phyloP scores from a whole-genome alignment of 2,113 vertebrate genomes.

The Probosciger aterrimus region DNA sequence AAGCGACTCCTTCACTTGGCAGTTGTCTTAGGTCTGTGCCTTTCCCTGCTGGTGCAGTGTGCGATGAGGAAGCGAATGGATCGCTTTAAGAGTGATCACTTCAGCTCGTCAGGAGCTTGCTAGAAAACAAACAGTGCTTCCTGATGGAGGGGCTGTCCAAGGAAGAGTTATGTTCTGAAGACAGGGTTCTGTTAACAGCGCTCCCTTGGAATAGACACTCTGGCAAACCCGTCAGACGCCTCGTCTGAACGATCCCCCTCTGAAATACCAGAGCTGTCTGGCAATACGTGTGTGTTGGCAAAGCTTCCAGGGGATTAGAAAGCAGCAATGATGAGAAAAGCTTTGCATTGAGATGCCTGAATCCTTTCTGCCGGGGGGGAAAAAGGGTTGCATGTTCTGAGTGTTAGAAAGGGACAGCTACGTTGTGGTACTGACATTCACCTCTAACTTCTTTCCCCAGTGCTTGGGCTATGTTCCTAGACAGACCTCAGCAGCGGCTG shows the following conservation, averaged over 20 bases:
- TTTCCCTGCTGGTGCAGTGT: neutral
- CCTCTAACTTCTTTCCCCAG: constrained; percentile 63
- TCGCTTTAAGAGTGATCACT: neutral
- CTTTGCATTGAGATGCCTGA: constrained; percentile 47
- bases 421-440: neutral
- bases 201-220: neutral
- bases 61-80: neutral
- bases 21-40: neutral
- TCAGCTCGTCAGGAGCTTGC: neutral
- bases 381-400: neutral
- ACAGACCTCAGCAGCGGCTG: constrained; percentile 90
- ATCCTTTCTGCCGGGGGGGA: neutral
- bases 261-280: constrained; percentile 26
- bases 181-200: neutral
- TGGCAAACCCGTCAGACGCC: constrained; percentile 3
- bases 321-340: neutral
- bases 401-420: neutral
- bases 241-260: neutral
- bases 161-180: neutral
- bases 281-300: constrained; percentile 1
- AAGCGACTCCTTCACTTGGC: neutral
- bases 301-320: constrained; percentile 21
- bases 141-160: neutral
- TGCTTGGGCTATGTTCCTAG: constrained; percentile 93
- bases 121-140: neutral